Percentiles rank a stretch among this genome's conserved stretches.
Conservation (phyloP, 2,888 invertebrate species). For the Himalopsyche tibetana region DNA sequence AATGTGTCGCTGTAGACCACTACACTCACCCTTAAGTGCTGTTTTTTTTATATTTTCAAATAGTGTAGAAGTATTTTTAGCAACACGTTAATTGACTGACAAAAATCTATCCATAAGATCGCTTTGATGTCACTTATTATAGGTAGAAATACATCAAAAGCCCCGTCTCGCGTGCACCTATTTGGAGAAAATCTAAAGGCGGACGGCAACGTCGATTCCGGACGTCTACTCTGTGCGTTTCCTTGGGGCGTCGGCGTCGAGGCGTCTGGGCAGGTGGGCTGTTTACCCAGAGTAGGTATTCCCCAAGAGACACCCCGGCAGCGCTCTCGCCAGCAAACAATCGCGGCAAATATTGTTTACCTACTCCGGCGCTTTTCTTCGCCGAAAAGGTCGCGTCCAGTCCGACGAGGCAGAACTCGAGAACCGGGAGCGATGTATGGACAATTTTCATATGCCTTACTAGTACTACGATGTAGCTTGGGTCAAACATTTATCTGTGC, state of each 20-base stretch:
- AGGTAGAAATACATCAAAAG: neutral
- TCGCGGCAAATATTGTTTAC: slow-evolving; percentile 30
- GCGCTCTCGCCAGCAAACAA: slow-evolving; percentile 16
- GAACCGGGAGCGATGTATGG: neutral
- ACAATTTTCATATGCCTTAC: too few relatives aligned
- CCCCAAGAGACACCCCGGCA: slow-evolving; percentile 8
- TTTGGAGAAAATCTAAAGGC: neutral
- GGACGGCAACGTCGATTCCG: neutral
- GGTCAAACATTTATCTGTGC: too few relatives aligned
- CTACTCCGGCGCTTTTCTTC: slow-evolving; percentile 2
- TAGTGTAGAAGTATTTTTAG: too few relatives aligned
- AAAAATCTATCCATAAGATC: too few relatives aligned
- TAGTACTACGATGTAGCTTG: too few relatives aligned
- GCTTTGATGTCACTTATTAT: too few relatives aligned
- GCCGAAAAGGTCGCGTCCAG: slow-evolving; percentile 15
- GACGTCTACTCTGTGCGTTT: slow-evolving; percentile 7
- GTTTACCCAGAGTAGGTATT: slow-evolving; percentile 1
- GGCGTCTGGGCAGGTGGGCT: slow-evolving; percentile 26
- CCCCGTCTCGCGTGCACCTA: neutral
- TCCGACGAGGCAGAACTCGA: neutral
- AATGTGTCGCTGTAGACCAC: too few relatives aligned
- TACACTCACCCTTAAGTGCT: too few relatives aligned
- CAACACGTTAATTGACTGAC: too few relatives aligned
- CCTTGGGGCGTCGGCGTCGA: neutral
- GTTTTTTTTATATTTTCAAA: too few relatives aligned